These are phyloP conservation scores for Choloepus didactylus DNA, from an alignment of 2,797 vertebrate species.

Conservation along the genomic window DNA sequence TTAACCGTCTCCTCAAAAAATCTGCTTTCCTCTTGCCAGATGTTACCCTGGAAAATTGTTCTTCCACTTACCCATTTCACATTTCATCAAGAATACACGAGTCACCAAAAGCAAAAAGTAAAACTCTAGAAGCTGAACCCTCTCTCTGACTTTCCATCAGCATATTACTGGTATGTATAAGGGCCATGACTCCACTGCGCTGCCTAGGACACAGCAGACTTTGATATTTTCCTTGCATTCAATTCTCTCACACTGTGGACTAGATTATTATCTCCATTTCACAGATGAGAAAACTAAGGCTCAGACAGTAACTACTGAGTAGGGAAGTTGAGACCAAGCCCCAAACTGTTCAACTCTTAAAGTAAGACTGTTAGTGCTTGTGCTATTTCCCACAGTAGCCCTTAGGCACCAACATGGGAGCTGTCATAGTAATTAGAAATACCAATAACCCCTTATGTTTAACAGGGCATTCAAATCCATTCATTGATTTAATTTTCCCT, in stretches of 20 bases:
- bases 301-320: neutral
- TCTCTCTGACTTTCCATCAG: neutral
- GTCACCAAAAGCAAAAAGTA: neutral
- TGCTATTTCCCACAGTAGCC: neutral
- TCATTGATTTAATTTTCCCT: neutral
- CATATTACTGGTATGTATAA: neutral
- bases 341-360: neutral
- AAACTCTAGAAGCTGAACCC: neutral
- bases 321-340: neutral
- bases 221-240: conserved; percentile 8
- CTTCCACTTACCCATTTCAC: neutral
- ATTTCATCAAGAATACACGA: conserved; percentile 16
- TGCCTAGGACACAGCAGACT: neutral
- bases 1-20: conserved; percentile 19
- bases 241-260: neutral
- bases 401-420: neutral
- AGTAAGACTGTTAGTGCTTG: neutral
- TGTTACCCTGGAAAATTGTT: neutral
- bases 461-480: neutral
- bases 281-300: conserved; percentile 13
- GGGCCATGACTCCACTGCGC: neutral
- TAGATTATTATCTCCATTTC: conserved; percentile 17
- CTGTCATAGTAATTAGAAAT: neutral
- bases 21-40: neutral
- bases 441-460: neutral